Conservation (phyloP, 2,797 vertebrate species). For the Buceros bicornis region DNA sequence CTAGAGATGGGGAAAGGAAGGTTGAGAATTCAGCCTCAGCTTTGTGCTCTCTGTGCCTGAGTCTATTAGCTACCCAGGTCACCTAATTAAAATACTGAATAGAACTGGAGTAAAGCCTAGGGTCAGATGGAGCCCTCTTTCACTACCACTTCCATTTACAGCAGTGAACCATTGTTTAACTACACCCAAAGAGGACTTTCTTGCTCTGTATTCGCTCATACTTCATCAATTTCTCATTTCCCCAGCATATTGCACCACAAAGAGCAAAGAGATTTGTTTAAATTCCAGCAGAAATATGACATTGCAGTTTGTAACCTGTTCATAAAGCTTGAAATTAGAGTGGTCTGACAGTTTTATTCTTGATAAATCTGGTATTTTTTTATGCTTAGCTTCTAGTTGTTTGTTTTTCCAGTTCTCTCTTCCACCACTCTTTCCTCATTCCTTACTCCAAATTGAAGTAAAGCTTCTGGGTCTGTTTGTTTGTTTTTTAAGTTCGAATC, state of each 20-base stretch:
- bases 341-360: background rate
- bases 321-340: background rate
- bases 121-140: background rate
- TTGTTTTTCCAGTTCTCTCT: background rate
- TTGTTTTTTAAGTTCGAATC: constrained; percentile 18
- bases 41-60: background rate
- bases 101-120: background rate
- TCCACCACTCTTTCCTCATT: background rate
- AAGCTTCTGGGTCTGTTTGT: background rate
- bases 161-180: background rate
- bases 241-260: background rate
- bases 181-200: background rate
- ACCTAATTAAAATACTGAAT: background rate
- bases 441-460: background rate
- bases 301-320: background rate
- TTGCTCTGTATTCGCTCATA: background rate
- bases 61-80: background rate
- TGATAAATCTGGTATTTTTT: background rate
- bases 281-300: background rate
- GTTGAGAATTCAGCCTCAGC: background rate
- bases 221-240: background rate
- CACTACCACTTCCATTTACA: background rate
- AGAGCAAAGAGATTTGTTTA: background rate
- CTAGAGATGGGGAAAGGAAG: background rate
- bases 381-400: background rate